phyloP scores from a whole-genome alignment of 2,888 invertebrate genomes.

The Eupithecia tripunctaria region DNA sequence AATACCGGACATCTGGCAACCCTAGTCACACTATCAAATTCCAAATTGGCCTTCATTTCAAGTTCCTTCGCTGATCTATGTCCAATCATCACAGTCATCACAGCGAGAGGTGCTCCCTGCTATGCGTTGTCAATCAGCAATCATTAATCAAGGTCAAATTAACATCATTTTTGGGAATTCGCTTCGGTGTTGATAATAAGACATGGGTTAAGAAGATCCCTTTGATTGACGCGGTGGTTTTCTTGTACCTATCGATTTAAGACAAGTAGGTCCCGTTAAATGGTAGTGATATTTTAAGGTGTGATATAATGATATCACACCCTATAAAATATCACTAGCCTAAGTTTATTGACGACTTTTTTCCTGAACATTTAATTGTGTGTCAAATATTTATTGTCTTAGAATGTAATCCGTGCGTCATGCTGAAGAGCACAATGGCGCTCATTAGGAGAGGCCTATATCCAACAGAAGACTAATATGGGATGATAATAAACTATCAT shows the following conservation, averaged over 20 bases:
- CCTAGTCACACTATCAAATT: neutral
- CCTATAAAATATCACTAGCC: neutral
- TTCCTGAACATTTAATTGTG: neutral
- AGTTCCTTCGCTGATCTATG: constrained; percentile 43
- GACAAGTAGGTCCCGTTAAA: too few species aligned
- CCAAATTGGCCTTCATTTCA: neutral
- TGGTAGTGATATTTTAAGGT: too few species aligned
- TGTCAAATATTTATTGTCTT: too few species aligned
- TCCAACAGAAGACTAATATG: too few species aligned
- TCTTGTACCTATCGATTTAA: neutral
- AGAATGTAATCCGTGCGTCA: too few species aligned
- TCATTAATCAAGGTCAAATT: constrained; percentile 80
- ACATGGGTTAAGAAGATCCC: constrained; percentile 19
- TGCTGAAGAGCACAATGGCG: too few species aligned
- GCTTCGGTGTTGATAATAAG: constrained; percentile 55
- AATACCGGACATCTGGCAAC: too few species aligned
- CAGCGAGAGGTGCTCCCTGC: constrained; percentile 71
- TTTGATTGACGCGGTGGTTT: constrained; percentile 9
- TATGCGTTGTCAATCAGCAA: constrained; percentile 69
- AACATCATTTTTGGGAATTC: constrained; percentile 60
- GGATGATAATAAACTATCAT: too few species aligned
- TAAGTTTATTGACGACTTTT: neutral
- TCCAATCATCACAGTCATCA: constrained; percentile 75
- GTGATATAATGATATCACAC: too few species aligned
- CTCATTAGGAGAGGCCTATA: too few species aligned